Evolutionary conservation across 2,113 vertebrate genomes (phyloP), one percentile per base, ranked within the genome.

Genomic region (Stegastes partitus): DNA sequence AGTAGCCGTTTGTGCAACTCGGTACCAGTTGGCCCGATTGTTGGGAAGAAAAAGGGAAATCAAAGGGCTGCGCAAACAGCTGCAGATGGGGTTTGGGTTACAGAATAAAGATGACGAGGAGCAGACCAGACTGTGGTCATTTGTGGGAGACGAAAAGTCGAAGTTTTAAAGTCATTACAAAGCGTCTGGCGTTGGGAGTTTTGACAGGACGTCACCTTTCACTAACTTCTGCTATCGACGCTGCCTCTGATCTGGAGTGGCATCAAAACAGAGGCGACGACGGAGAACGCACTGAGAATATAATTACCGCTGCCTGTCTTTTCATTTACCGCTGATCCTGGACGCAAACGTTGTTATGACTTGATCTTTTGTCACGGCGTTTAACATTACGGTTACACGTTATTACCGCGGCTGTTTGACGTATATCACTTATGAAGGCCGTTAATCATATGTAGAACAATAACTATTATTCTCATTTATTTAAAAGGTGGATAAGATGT

Each of bases 101-200:
- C 90, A 82, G 80, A 89, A 84, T 86, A 86, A 90, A 94, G 84
- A 85, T 92, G 90, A 89, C 83, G 92, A 76, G 81, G 82, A 84
- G 68, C 93, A 90, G 91, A 88, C 93, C 89, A 92, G 93, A 93
- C 88, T 84, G 84, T 80, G 92, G 90, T 85, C 91, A 89, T 91
- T 86, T 91, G 87, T 58, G 82, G 77, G 87, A 91, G 88, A 92
- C 82, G 16, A 73, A 87, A 86, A 87, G 90, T 91, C 85, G 66
- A 79, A 74, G 50, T 75, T 85, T 79, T 76, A 47, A 63, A 83
- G 86, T 86, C 89, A 87, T 93, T 92, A 89, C 34, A 12, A 25
- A 76, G 73, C 16, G 64, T 28, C 72, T 80, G 78, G 47, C 64
- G 68, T 90, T 87, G 68, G 34, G 34, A 63, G 85, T 73, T 82